These are phyloP conservation scores for Ophion obscuratus DNA, from an alignment of 2,888 invertebrate species.

Conservation along the genomic window DNA sequence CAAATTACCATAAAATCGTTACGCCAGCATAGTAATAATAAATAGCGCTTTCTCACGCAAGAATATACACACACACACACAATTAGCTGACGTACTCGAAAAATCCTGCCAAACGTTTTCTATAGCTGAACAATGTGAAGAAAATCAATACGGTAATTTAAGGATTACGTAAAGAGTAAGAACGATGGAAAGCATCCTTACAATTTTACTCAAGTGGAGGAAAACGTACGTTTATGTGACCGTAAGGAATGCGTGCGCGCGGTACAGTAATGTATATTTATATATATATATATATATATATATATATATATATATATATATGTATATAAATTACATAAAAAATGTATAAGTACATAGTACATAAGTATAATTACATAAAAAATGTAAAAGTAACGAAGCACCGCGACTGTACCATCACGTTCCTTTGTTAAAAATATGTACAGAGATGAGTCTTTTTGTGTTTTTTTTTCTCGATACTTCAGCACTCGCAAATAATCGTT, in stretches of 20 bases:
- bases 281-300: too few relatives aligned
- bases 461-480: slow-evolving; percentile 49
- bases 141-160: neutral
- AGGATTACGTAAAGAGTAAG: neutral
- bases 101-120: neutral
- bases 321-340: too few relatives aligned
- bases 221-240: neutral
- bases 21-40: slow-evolving; percentile 18
- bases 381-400: slow-evolving; percentile 58
- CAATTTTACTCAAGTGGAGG: neutral
- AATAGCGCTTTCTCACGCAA: neutral
- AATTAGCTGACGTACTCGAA: neutral
- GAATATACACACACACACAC: neutral
- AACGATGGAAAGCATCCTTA: neutral
- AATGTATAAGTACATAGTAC: too few relatives aligned
- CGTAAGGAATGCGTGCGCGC: slow-evolving; percentile 46
- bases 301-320: too few relatives aligned
- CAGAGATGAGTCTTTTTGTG: slow-evolving; percentile 46
- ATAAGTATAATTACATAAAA: too few relatives aligned
- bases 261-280: neutral
- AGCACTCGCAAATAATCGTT: slow-evolving; percentile 12
- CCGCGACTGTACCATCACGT: slow-evolving; percentile 56
- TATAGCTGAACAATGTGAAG: neutral
- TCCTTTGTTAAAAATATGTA: slow-evolving; percentile 53
- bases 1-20: slow-evolving; percentile 39